Percentiles rank a stretch among this genome's conserved stretches.
These are phyloP conservation scores for Oreochromis grahami DNA, from an alignment of 2,797 vertebrate species.

Conservation along the genomic window DNA sequence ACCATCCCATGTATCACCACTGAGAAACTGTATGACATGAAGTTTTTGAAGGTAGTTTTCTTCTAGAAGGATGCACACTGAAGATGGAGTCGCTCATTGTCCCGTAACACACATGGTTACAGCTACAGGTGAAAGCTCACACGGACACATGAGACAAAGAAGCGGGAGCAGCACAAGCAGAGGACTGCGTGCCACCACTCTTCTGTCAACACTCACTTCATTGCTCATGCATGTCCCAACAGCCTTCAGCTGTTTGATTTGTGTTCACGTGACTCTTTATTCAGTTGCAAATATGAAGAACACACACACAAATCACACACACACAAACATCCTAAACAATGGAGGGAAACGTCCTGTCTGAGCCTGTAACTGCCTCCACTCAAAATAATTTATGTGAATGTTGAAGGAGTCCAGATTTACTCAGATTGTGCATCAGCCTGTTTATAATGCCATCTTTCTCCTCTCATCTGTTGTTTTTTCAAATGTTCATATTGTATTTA, in stretches of 20 bases:
- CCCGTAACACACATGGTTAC: background rate
- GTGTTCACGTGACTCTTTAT: slow-evolving; percentile 6
- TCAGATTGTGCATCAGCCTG: background rate
- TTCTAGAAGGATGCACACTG: slow-evolving; percentile 11
- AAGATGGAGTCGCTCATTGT: background rate
- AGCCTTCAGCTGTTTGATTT: slow-evolving; percentile 13
- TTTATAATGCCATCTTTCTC: background rate
- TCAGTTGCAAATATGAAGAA: slow-evolving; percentile 23
- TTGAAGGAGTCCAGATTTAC: slow-evolving; percentile 9
- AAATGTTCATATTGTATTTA: background rate
- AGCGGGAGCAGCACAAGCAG: background rate
- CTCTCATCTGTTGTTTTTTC: background rate
- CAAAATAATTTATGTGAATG: background rate
- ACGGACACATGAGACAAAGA: background rate
- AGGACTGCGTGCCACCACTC: background rate
- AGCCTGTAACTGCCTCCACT: background rate
- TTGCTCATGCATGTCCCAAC: background rate
- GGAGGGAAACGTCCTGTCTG: background rate
- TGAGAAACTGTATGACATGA: slow-evolving; percentile 64
- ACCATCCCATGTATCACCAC: slow-evolving; percentile 86
- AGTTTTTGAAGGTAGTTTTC: slow-evolving; percentile 12
- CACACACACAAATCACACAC: background rate
- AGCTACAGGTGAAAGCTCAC: background rate
- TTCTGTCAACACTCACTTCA: background rate
- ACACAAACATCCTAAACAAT: background rate